Evolutionary conservation across 2,888 invertebrate species (phyloP).

Genomic region (Pherbina coryleti): DNA sequence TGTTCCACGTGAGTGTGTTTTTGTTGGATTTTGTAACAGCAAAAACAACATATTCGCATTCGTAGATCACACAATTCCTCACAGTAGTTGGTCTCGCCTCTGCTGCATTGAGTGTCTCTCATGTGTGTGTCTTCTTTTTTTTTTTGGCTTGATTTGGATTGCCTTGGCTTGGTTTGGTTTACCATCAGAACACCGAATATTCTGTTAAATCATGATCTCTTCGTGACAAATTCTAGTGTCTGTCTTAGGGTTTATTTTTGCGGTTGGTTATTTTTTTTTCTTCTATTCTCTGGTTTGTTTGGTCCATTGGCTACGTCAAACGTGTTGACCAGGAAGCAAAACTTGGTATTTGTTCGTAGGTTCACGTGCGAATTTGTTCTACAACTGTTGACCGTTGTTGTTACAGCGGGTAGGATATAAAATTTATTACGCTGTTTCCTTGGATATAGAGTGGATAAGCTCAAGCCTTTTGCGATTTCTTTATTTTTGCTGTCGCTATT

Average conservation of each 20-base stretch:
- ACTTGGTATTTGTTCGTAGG: slow-evolving; percentile 32
- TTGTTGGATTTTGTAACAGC: not conserved
- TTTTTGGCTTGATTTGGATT: not conserved
- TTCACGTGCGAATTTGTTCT: slow-evolving; percentile 8
- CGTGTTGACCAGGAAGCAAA: slow-evolving; percentile 38
- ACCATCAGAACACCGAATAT: not conserved
- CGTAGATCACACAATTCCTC: slow-evolving; percentile 37
- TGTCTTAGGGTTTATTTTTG: slow-evolving; percentile 49
- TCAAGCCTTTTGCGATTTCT: too few relatives aligned
- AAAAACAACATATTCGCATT: slow-evolving; percentile 18
- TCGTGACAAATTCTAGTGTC: slow-evolving; percentile 64
- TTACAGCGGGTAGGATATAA: not conserved
- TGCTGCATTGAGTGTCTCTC: slow-evolving; percentile 15
- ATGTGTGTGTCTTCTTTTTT: too few relatives aligned
- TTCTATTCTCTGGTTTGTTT: not conserved
- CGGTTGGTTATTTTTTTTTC: not conserved
- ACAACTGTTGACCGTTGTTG: slow-evolving; percentile 28
- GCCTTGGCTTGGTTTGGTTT: not conserved
- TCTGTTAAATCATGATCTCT: slow-evolving; percentile 58
- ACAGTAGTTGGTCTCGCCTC: slow-evolving; percentile 35
- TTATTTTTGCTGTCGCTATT: too few relatives aligned
- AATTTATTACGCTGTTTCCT: slow-evolving; percentile 17
- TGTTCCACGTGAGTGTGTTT: not conserved
- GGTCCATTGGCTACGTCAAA: not conserved
- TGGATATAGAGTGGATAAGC: not conserved